These are phyloP conservation scores for Gortyna flavago DNA, from an alignment of 2,888 invertebrate genomes.

Conservation along the genomic window DNA sequence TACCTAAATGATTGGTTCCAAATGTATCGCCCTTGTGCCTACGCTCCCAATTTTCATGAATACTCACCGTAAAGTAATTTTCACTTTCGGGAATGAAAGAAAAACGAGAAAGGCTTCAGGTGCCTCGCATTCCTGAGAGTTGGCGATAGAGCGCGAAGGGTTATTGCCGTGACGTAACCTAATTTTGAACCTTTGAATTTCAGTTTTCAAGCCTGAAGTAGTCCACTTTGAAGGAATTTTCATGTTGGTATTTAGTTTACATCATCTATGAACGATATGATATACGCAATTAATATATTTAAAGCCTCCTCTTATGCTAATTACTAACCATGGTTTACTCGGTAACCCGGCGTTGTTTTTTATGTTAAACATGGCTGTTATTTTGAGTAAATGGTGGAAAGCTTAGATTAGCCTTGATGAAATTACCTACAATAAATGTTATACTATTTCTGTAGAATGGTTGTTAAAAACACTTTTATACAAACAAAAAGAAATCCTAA, in stretches of 20 bases:
- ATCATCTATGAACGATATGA: neutral
- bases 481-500: too few species aligned
- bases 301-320: neutral
- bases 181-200: conserved; percentile 20
- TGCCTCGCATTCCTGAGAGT: conserved; percentile 15
- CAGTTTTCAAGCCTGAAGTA: conserved; percentile 9
- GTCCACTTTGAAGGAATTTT: neutral
- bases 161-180: conserved; percentile 12
- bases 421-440: neutral
- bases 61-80: conserved; percentile 36
- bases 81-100: conserved; percentile 22
- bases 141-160: conserved; percentile 6
- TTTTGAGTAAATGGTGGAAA: neutral
- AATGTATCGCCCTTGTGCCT: conserved; percentile 31
- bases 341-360: neutral
- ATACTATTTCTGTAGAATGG: too few species aligned
- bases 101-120: conserved; percentile 25
- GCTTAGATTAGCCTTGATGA: neutral
- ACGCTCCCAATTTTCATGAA: conserved; percentile 38
- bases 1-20: conserved; percentile 19
- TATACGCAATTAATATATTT: neutral
- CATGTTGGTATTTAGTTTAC: neutral
- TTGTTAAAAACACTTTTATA: too few species aligned
- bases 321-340: too few species aligned
- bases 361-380: neutral